Evolutionary conservation across 1,140 invertebrate genomes (phyloP), one percentile per base, ranked within the genome.

Genomic region (Macrobrachium rosenbergii): DNA sequence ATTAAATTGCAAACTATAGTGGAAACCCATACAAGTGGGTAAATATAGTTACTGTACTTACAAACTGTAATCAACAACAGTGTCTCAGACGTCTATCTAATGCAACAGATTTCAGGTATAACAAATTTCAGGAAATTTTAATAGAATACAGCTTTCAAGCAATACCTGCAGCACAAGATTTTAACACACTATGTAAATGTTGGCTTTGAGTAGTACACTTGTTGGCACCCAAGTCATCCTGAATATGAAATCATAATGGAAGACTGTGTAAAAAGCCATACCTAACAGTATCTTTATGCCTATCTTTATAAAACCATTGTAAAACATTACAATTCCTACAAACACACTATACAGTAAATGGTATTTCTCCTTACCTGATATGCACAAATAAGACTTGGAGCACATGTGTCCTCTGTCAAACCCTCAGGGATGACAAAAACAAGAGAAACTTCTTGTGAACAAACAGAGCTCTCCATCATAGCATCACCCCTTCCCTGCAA

Each of bases 321-420:
- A 14, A 23, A 16, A 11, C 52, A 10, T 8, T 59, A n/a, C 3
- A 60, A 8, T 81, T 43, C 17, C 19, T 14, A 17, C 62, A 45
- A 10, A 52, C 12, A 19, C 14, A 2, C 16, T 11, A 12, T n/a
- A 12, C 45, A 21, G 11, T 12, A 14, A 21, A 19, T 78, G 16
- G 28, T 17, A 19, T 16, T 6, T 2, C 37, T 63, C 43, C 17
- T 73, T 69, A 85, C 83, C 77, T 86, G 63, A 17, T 69, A 80
- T 23, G 83, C 77, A 62, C 76, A 69, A 6, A 86, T 10, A 8
- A 86, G 64, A n/a, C 76, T 37, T 16, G 83, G 21, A 14, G 83
- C 69, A 37, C 76, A 86, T 28, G 77, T 63, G 23, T 72, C 77
- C 43, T 86, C 83, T 52, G 64, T 59, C 64, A 73, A 59, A 17